A percentile compares a stretch with the other conserved stretches of the same genome.
These are phyloP conservation scores for Diogma glabrata DNA, from an alignment of 2,888 invertebrate genomes.

Conservation along the genomic window DNA sequence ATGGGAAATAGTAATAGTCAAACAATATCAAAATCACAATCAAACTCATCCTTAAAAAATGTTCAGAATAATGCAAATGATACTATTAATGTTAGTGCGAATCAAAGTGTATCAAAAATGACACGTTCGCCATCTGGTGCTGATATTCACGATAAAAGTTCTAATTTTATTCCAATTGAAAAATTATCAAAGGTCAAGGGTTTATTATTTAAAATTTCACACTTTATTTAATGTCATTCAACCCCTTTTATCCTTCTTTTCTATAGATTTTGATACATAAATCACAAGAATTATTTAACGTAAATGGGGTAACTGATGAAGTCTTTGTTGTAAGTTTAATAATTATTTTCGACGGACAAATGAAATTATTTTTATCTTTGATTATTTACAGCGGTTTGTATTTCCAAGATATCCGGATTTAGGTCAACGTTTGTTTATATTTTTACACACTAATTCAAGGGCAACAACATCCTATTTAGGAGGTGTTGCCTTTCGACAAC, in stretches of 20 bases:
- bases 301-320: constrained; percentile 56
- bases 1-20: too few relatives aligned
- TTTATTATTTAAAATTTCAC: too few relatives aligned
- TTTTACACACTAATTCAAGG: constrained; percentile 47
- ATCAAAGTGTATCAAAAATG: constrained; percentile 22
- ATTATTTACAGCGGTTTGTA: constrained; percentile 50
- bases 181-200: constrained; percentile 69
- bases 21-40: too few relatives aligned
- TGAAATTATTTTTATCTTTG: not conserved
- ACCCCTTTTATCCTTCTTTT: too few relatives aligned
- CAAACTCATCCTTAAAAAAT: too few relatives aligned
- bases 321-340: constrained; percentile 30
- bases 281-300: constrained; percentile 54
- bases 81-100: not conserved
- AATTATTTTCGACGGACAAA: too few relatives aligned
- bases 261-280: constrained; percentile 57
- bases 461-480: constrained; percentile 51
- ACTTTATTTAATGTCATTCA: too few relatives aligned
- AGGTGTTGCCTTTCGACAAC: constrained; percentile 53
- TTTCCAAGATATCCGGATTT: constrained; percentile 68
- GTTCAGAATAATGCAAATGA: too few relatives aligned
- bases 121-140: constrained; percentile 53
- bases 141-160: constrained; percentile 51
- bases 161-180: constrained; percentile 59
- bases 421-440: constrained; percentile 53